These are phyloP conservation scores for Noctua fimbriata DNA, from an alignment of 2,888 invertebrate species.

Conservation along the genomic window DNA sequence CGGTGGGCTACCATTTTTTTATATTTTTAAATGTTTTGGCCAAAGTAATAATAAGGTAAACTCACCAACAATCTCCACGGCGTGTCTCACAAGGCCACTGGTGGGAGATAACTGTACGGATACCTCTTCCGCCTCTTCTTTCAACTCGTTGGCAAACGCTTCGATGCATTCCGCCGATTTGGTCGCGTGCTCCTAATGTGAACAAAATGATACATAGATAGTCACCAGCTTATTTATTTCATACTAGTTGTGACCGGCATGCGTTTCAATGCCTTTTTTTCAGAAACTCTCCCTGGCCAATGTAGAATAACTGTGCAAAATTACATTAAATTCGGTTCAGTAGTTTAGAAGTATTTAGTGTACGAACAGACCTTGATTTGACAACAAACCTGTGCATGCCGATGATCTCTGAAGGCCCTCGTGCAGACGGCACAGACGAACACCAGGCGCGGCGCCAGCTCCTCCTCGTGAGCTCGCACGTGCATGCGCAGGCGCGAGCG, in stretches of 20 bases:
- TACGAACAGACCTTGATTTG: no score
- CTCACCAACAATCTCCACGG: constrained; percentile 74
- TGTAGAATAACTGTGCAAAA: no score
- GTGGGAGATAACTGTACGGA: constrained; percentile 83
- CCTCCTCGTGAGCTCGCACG: constrained; percentile 87
- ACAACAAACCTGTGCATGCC: constrained; percentile 65
- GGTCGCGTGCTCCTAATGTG: constrained; percentile 77
- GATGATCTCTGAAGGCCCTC: constrained; percentile 79
- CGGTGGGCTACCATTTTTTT: no score
- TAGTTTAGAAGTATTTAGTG: no score
- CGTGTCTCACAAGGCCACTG: constrained; percentile 81
- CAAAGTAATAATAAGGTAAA: background rate
- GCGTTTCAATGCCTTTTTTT: no score
- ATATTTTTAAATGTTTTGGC: no score
- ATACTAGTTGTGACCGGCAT: no score
- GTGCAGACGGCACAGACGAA: constrained; percentile 81
- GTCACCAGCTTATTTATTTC: no score
- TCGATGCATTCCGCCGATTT: constrained; percentile 82
- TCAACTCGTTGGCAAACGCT: constrained; percentile 76
- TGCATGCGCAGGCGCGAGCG: constrained; percentile 89
- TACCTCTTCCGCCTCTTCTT: constrained; percentile 77
- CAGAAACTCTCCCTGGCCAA: no score
- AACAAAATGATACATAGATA: background rate
- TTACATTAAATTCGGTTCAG: no score
- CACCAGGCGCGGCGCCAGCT: constrained; percentile 78